Percentiles rank a stretch among this genome's conserved stretches.
Evolutionary conservation across 53 echinoderm and acorn worm genomes (phyloP).

Genomic region (Stichopus horrens): DNA sequence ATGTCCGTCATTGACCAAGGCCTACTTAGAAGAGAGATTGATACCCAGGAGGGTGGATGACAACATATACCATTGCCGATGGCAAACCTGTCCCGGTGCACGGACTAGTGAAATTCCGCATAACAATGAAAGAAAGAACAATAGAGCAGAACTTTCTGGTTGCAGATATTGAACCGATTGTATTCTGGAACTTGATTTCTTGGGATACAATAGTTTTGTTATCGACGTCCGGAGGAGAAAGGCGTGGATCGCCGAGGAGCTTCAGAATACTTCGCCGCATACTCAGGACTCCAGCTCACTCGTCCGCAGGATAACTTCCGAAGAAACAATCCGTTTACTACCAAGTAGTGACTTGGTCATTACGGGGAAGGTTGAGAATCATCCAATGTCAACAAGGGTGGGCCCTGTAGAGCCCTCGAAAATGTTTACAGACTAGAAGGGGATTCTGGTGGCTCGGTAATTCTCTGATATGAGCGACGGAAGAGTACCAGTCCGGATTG

Average conservation of each 20-base stretch:
- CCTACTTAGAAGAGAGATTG: not conserved
- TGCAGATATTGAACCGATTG: not conserved
- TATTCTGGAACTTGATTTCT: not conserved
- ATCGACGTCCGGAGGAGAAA: not conserved
- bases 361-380: not conserved
- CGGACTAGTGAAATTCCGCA: not conserved
- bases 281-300: not conserved
- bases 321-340: not conserved
- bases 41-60: not conserved
- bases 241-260: not conserved
- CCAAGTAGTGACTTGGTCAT: not conserved
- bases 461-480: not conserved
- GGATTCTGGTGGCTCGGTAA: too few relatives aligned
- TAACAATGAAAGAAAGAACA: not conserved
- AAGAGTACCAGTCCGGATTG: not conserved
- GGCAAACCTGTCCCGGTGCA: not conserved
- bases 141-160: not conserved
- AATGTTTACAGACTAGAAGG: not conserved
- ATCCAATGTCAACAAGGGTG: not conserved
- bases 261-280: not conserved
- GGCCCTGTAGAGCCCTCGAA: not conserved
- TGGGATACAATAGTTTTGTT: not conserved
- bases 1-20: not conserved
- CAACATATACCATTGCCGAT: not conserved
- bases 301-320: not conserved